Conservation (phyloP, 2,113 vertebrate species). For the Megaceryle maxima region DNA sequence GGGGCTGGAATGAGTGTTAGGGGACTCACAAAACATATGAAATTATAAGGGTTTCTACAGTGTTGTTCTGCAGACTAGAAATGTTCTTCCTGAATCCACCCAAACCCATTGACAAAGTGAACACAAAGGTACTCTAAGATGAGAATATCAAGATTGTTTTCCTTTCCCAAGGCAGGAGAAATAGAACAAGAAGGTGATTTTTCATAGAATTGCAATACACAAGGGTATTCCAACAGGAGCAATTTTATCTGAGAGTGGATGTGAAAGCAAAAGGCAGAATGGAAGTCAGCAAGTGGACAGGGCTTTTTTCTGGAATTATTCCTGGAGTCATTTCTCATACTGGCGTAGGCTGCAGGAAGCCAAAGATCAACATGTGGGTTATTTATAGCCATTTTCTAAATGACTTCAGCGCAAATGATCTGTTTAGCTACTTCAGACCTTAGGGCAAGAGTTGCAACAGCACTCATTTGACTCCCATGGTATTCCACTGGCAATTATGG, state of each 20-base stretch:
- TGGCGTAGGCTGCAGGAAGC: constrained; percentile 22
- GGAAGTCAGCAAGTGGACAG: constrained; percentile 59
- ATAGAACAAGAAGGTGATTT: neutral
- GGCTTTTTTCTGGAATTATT: constrained; percentile 57
- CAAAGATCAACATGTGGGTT: constrained; percentile 27
- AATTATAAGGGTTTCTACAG: neutral
- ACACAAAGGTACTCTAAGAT: neutral
- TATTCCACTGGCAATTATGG: neutral
- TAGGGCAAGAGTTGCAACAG: neutral
- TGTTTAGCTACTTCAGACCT: constrained; percentile 38
- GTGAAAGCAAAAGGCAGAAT: constrained; percentile 34
- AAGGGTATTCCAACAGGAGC: constrained; percentile 27
- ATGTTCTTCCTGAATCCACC: neutral
- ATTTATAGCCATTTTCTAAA: constrained; percentile 47
- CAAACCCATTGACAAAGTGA: neutral
- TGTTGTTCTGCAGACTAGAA: neutral
- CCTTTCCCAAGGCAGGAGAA: constrained; percentile 6
- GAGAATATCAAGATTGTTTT: neutral
- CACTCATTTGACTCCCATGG: neutral
- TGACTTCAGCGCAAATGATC: constrained; percentile 28
- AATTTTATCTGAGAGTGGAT: constrained; percentile 36
- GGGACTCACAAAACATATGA: neutral
- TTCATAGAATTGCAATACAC: neutral
- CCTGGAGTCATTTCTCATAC: constrained; percentile 43
- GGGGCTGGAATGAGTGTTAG: neutral